Conservation (phyloP, 1,140 invertebrate species). For the Drosophila saltans region DNA sequence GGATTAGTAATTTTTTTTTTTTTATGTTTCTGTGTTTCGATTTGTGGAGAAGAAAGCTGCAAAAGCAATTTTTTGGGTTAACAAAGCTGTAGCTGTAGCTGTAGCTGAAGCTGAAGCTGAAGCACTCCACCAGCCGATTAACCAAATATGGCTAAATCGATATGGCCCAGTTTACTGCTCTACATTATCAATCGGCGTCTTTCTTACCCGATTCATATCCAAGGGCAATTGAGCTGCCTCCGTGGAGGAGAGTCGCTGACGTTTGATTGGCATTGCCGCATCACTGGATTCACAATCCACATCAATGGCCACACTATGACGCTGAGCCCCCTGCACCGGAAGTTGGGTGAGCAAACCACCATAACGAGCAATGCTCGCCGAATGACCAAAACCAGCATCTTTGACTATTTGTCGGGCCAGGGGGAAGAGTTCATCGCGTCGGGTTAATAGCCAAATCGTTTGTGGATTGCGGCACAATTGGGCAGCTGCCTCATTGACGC, state of each 20-base stretch:
- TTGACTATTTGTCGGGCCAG: slow-evolving; percentile 96
- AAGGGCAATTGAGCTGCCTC: slow-evolving; percentile 64
- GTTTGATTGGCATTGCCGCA: slow-evolving; percentile 53
- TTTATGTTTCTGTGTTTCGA: slow-evolving; percentile 27
- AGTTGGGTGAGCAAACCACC: slow-evolving; percentile 69
- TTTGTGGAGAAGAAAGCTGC: slow-evolving; percentile 44
- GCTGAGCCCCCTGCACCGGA: slow-evolving; percentile 39
- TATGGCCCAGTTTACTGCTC: slow-evolving; percentile 44
- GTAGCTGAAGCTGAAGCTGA: slow-evolving; percentile 66
- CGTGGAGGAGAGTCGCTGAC: slow-evolving; percentile 71
- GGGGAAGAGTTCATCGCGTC: slow-evolving; percentile 97
- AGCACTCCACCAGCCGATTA: slow-evolving; percentile 59
- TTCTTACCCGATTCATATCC: slow-evolving; percentile 77
- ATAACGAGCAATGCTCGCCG: slow-evolving; percentile 77
- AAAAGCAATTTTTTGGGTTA: slow-evolving; percentile 55
- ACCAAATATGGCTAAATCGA: neutral
- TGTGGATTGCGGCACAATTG: slow-evolving; percentile 91
- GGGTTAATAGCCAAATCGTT: slow-evolving; percentile 90
- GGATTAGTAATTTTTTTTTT: slow-evolving; percentile 14
- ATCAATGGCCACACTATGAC: slow-evolving; percentile 36
- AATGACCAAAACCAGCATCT: slow-evolving; percentile 91
- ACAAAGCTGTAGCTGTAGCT: slow-evolving; percentile 35
- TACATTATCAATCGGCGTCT: slow-evolving; percentile 43
- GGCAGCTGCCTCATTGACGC: slow-evolving; percentile 97
- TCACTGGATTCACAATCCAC: slow-evolving; percentile 76